A percentile compares a stretch with the other conserved stretches of the same genome.
Conservation (phyloP, 2,797 vertebrate species). For the Vespertilio murinus region DNA sequence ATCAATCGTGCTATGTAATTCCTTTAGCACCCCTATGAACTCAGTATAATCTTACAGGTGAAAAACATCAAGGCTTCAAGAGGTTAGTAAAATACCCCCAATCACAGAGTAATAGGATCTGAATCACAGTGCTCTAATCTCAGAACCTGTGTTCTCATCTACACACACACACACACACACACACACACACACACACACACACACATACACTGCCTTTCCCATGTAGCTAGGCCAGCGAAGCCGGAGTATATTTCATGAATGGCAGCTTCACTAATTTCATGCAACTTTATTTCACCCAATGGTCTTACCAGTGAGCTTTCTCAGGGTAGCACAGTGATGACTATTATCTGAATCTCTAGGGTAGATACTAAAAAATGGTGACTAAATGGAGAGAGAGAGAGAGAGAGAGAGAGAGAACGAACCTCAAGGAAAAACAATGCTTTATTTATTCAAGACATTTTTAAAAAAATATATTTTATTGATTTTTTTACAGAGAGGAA, state of each 20-base stretch:
- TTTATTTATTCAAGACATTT: not conserved
- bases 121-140: not conserved
- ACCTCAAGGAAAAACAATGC: not conserved
- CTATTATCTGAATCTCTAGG: not conserved
- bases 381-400: not conserved
- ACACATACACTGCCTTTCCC: not conserved
- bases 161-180: too few relatives aligned
- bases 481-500: too few relatives aligned
- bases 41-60: not conserved
- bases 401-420: not conserved
- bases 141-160: not conserved
- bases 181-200: too few relatives aligned
- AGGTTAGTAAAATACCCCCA: not conserved
- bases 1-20: not conserved
- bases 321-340: not conserved
- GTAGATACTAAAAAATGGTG: not conserved
- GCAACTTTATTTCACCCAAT: not conserved
- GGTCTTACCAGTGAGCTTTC: not conserved
- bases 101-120: not conserved
- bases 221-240: not conserved
- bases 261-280: not conserved
- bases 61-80: not conserved
- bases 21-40: not conserved
- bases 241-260: not conserved
- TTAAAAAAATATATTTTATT: not conserved